Percentiles rank a stretch among this genome's conserved stretches.
phyloP scores from a whole-genome alignment of 2,888 invertebrate genomes.

The Drosophila lacicola region DNA sequence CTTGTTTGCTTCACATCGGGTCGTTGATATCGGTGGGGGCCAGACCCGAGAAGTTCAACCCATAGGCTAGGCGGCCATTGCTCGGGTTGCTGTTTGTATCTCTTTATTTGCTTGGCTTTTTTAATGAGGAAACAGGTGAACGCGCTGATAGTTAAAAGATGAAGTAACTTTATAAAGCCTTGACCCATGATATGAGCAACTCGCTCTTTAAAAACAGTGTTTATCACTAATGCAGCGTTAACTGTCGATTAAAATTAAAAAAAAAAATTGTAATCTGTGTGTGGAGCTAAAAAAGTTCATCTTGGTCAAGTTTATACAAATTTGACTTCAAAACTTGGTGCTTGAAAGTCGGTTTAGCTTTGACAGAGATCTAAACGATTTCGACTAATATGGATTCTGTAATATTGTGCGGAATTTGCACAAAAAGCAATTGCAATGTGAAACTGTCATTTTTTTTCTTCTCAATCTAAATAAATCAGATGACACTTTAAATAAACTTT shows the following conservation, averaged over 20 bases:
- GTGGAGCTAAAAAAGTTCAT: neutral
- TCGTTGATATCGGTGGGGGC: conserved; percentile 55
- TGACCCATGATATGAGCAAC: conserved; percentile 33
- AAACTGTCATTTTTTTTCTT: neutral
- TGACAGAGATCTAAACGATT: neutral
- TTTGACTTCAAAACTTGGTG: neutral
- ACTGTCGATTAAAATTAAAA: neutral
- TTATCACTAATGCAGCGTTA: conserved; percentile 21
- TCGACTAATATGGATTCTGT: neutral
- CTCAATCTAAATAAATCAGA: conserved; percentile 2
- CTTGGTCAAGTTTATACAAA: neutral
- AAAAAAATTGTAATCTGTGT: neutral
- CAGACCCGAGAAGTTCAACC: conserved; percentile 44
- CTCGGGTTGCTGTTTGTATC: conserved; percentile 27
- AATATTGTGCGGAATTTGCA: conserved; percentile 3
- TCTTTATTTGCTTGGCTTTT: conserved; percentile 28
- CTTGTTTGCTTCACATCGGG: conserved; percentile 26
- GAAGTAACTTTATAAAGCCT: conserved; percentile 38
- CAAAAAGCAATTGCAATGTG: conserved; percentile 6
- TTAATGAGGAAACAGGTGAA: conserved; percentile 48
- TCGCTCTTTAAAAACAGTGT: neutral
- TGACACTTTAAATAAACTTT: conserved; percentile 13
- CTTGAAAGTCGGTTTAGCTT: neutral
- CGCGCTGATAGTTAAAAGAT: conserved; percentile 44
- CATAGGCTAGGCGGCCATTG: conserved; percentile 38